Evolutionary conservation across 1,140 invertebrate species (phyloP), one percentile per base, ranked within the genome.

Genomic region (Nebria ingens): DNA sequence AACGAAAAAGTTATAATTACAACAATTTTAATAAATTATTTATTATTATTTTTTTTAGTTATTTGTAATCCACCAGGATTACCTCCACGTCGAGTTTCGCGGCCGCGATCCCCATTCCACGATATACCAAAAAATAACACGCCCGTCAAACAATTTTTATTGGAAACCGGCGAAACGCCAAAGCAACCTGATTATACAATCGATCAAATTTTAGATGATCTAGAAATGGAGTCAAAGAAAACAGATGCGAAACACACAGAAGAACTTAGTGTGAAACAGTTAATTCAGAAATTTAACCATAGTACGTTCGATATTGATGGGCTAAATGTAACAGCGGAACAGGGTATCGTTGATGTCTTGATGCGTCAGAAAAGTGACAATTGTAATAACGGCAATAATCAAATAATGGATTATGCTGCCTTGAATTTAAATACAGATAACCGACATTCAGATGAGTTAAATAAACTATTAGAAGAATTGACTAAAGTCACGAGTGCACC

Each of bases 401-500:
- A 60, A 25, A 58, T 38, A 38, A 29, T n/a, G 12, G 29, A 15
- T 52, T n/a, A n/a, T n/a, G 29, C 15, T 45, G 50, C 20, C 19
- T 1, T 54, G 23, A 29, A 13, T 42, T 22, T 21, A 25, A 19
- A 20, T 6, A 20, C 29, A 42, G 21, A 19, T 11, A 21, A 51
- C 34, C 19, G 61, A 53, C 29, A 63, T 40, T 61, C 61, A 1
- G 62, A 67, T 21, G 68, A 70, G 19, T 56, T 71, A 23, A 64
- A 62, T 54, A 57, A 51, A 29, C 56, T 71, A n/a, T 57, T 71
- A 38, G 60, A 64, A 17, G 64, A 71, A 54, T 56, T 71, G 22
- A 57, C 62, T 1, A 67, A 71, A 58, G 66, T 71, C 4, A 66
- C 69, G 13, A 63, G 55, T 13, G 68, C 67, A 1, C 68, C 68